Conservation (phyloP, 2,113 vertebrate species). For the Sorex araneus region DNA sequence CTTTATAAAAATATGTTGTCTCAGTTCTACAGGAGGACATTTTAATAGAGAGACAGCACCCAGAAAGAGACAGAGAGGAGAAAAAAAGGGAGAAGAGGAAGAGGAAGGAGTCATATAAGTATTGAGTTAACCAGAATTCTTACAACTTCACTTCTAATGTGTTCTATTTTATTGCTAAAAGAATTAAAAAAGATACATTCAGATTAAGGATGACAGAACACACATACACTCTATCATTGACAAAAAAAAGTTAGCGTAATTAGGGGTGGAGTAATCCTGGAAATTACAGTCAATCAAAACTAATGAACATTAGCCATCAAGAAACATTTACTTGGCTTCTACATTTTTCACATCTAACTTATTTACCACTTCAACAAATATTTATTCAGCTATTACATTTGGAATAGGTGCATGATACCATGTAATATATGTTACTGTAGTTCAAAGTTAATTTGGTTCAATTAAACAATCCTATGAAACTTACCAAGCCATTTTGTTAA, state of each 20-base stretch:
- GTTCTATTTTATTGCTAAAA: not conserved
- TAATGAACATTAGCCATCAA: not conserved
- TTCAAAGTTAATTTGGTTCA: not conserved
- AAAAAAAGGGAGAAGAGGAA: not conserved
- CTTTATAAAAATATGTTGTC: constrained; percentile 1
- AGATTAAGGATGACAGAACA: not conserved
- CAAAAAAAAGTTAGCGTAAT: not conserved
- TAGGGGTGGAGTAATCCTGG: not conserved
- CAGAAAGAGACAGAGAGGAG: too few relatives aligned
- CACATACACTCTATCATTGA: not conserved
- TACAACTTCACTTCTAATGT: not conserved
- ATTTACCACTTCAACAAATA: constrained; percentile 33
- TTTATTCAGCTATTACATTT: not conserved
- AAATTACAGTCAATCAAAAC: constrained; percentile 33
- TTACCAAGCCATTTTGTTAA: constrained; percentile 21
- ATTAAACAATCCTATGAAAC: not conserved
- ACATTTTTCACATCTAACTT: too few relatives aligned
- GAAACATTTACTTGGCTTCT: too few relatives aligned
- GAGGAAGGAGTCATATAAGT: not conserved
- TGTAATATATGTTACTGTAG: not conserved
- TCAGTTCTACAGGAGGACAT: not conserved
- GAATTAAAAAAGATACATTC: not conserved
- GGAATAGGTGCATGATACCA: not conserved
- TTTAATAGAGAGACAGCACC: not conserved
- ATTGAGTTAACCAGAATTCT: constrained; percentile 37